Evolutionary conservation across 1,140 invertebrate species (phyloP), one percentile per base, ranked within the genome.

Genomic region (Sitobion miscanthi): DNA sequence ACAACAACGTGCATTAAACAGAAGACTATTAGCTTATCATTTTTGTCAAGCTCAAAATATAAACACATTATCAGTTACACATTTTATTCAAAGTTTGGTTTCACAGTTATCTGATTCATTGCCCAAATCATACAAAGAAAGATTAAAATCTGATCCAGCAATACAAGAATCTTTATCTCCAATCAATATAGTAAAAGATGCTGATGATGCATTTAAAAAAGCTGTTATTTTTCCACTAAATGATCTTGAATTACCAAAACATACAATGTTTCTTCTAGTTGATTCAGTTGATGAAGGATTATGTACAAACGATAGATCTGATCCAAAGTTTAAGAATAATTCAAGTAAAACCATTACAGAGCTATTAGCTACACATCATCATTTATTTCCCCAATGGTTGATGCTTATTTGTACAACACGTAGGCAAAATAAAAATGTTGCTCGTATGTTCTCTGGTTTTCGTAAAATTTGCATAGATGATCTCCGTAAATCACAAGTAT

Each of bases 341-440:
- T 94, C 94, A 94, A 96, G 96, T 87, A 96, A 96, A 93, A 98
- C 97, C 25, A 98, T 99, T 30, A 98, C 97, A 1, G 98, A 98
- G 94, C 96, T 99, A 17, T 95, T 99, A 42, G 97, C 98, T 0
- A 97, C 97, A 94, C 98, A 99, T 95, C 98, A 99, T 95, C 97
- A 99, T 94, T 95, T 99, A n/a, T 97, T 99, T 94, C 99, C 98
- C 3, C 97, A 97, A 94, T 99, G 98, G 98, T 95, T 99, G 57
- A 96, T 99, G 82, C 96, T 99, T 1, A 97, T 99, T 1, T 98
- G 98, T 95, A 99, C 98, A 0, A 98, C 98, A 0, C 96, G 98
- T 77, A 97, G 98, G 95, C 97, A 98, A 94, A 97, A 97, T 92
- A 98, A 98, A 95, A 96, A 97, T 25, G 97, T 99, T 85, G 98